Evolutionary conservation across 2,797 vertebrate species (phyloP).

Genomic region (Melanotaenia nigrans): DNA sequence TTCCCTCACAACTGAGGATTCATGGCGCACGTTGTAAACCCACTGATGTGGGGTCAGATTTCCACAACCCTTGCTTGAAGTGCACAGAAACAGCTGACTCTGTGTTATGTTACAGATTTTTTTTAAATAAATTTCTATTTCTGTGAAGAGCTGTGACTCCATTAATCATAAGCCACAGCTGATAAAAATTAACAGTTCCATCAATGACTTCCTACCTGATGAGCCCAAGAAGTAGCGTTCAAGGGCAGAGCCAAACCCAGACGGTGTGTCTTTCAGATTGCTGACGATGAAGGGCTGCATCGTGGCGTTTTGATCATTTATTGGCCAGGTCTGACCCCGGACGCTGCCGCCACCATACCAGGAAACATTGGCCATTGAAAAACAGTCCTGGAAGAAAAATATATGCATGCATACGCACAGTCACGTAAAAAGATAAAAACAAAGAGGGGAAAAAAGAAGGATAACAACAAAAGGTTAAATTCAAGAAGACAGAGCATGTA

Average conservation of each 20-base stretch:
- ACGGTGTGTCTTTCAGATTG: constrained; percentile 81
- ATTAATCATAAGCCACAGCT: background rate
- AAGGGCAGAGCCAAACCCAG: constrained; percentile 86
- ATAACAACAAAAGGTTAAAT: background rate
- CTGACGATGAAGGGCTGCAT: constrained; percentile 86
- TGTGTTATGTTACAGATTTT: constrained; percentile 25
- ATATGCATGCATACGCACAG: background rate
- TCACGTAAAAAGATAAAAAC: constrained; percentile 4
- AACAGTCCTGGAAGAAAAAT: constrained; percentile 85
- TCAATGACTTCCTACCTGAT: constrained; percentile 80
- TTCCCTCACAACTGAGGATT: constrained; percentile 65
- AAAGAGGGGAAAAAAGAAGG: background rate
- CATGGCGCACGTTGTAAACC: constrained; percentile 46
- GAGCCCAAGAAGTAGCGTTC: constrained; percentile 92
- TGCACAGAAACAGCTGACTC: constrained; percentile 49
- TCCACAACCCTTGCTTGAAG: constrained; percentile 43
- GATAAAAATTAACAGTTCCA: background rate
- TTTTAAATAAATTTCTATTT: constrained; percentile 4
- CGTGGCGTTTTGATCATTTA: constrained; percentile 84
- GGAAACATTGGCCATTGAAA: constrained; percentile 91
- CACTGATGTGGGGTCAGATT: constrained; percentile 50
- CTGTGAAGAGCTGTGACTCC: background rate
- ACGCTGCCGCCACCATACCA: constrained; percentile 90
- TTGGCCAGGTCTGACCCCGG: constrained; percentile 87
- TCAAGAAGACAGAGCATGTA: background rate